These are phyloP conservation scores for Gasteruption jaculator DNA, from an alignment of 2,888 invertebrate genomes.

Conservation along the genomic window DNA sequence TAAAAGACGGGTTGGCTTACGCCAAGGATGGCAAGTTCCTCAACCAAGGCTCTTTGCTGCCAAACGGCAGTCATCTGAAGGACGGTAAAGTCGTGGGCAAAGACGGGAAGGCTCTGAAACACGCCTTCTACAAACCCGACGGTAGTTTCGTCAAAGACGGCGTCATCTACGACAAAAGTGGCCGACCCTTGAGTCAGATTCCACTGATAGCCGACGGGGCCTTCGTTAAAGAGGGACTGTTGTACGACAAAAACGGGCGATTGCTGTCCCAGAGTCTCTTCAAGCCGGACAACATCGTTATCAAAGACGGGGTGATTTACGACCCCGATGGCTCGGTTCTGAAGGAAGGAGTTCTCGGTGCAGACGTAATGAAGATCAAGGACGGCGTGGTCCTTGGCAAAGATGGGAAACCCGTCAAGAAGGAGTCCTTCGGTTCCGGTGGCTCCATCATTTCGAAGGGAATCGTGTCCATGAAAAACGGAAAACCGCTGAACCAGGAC, in stretches of 20 bases:
- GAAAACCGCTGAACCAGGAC: constrained; percentile 42
- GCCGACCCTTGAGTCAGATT: constrained; percentile 39
- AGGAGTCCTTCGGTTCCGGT: constrained; percentile 41
- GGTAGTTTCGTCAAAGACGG: constrained; percentile 46
- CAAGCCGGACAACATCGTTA: constrained; percentile 36
- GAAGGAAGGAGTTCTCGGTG: constrained; percentile 35
- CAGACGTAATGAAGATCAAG: constrained; percentile 37
- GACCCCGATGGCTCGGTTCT: constrained; percentile 32
- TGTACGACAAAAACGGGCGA: constrained; percentile 34
- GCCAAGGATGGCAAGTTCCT: constrained; percentile 42
- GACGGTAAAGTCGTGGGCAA: constrained; percentile 45
- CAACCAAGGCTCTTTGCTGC: constrained; percentile 44
- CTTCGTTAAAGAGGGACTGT: constrained; percentile 38
- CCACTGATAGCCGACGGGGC: constrained; percentile 41
- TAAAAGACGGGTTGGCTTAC: constrained; percentile 43
- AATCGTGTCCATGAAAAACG: constrained; percentile 36
- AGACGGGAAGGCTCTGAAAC: constrained; percentile 42
- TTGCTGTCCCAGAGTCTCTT: constrained; percentile 41
- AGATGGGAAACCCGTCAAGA: constrained; percentile 42
- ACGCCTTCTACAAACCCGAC: constrained; percentile 43
- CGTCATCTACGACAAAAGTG: constrained; percentile 38
- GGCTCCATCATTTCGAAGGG: constrained; percentile 41
- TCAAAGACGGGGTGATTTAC: constrained; percentile 41
- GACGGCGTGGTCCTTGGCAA: constrained; percentile 38
- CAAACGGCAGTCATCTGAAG: constrained; percentile 40